phyloP scores from a whole-genome alignment of 2,113 vertebrate genomes.

The Hippoglossus stenolepis region DNA sequence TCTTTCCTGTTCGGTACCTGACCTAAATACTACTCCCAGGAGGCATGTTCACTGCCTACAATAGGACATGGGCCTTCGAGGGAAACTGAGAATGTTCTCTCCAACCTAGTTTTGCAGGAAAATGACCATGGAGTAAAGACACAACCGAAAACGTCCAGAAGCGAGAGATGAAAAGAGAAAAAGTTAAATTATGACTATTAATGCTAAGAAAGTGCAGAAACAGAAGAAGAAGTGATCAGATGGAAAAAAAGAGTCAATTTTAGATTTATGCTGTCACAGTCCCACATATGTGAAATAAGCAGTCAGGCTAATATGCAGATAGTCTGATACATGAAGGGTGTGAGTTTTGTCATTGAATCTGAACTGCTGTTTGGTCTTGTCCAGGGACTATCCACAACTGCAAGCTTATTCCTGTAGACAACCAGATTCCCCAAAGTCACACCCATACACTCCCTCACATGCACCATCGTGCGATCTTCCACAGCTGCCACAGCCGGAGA shows the following conservation, averaged over 20 bases:
- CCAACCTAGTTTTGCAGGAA: constrained; percentile 34
- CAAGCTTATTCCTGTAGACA: constrained; percentile 29
- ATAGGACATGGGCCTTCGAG: constrained; percentile 46
- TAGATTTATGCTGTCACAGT: no score
- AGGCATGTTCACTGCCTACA: constrained; percentile 38
- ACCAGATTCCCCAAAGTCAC: constrained; percentile 31
- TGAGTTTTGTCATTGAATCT: no score
- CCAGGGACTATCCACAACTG: no score
- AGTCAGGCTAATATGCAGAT: no score
- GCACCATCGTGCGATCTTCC: constrained; percentile 23
- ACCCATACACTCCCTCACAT: constrained; percentile 7
- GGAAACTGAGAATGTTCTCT: constrained; percentile 15
- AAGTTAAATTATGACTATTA: background rate
- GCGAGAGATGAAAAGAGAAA: background rate
- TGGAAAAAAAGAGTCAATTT: background rate
- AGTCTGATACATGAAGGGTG: no score
- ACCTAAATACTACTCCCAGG: constrained; percentile 67
- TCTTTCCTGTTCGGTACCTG: constrained; percentile 48
- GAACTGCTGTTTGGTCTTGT: no score
- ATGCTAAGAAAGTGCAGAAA: constrained; percentile 9
- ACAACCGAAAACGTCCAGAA: constrained; percentile 18
- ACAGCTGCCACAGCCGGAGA: constrained; percentile 54
- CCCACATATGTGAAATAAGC: background rate
- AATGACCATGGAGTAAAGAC: constrained; percentile 7
- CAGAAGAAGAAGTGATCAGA: no score